phyloP scores from a whole-genome alignment of 30 jellyfish, hydroid and myxozoan species.

The Pseudorhiza aurosa region DNA sequence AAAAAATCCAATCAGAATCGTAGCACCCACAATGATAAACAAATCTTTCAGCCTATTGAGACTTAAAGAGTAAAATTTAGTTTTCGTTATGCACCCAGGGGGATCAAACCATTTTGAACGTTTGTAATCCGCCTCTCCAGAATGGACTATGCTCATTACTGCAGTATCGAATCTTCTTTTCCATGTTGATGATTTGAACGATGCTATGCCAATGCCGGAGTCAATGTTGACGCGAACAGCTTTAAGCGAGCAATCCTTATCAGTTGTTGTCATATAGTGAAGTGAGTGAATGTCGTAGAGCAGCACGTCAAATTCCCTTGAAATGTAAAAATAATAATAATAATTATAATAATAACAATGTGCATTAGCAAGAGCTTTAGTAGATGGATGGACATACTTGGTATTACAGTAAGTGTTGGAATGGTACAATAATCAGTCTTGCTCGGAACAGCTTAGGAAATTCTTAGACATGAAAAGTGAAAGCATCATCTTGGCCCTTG shows the following conservation, averaged over 20 bases:
- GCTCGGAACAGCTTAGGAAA: too few species aligned
- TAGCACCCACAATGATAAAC: background rate
- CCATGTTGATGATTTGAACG: constrained; percentile 15
- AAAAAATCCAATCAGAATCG: background rate
- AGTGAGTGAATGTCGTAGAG: constrained; percentile 18
- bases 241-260: constrained; percentile 41
- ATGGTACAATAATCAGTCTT: too few species aligned
- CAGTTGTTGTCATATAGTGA: constrained; percentile 8
- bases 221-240: background rate
- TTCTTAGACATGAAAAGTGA: too few species aligned
- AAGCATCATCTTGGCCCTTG: too few species aligned
- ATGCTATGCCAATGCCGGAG: background rate
- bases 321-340: too few species aligned
- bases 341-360: background rate
- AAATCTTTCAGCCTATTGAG: constrained; percentile 1
- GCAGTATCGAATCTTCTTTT: constrained; percentile 15
- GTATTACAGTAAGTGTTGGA: too few species aligned
- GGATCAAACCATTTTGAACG: background rate
- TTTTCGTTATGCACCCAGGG: background rate
- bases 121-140: constrained; percentile 22
- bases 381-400: too few species aligned
- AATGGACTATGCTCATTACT: background rate
- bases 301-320: constrained; percentile 33
- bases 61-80: background rate
- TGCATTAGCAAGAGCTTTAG: background rate